These are phyloP conservation scores for Phacellophora camtschatica DNA, from an alignment of 30 jellyfish, hydroid and myxozoan species.

Conservation along the genomic window DNA sequence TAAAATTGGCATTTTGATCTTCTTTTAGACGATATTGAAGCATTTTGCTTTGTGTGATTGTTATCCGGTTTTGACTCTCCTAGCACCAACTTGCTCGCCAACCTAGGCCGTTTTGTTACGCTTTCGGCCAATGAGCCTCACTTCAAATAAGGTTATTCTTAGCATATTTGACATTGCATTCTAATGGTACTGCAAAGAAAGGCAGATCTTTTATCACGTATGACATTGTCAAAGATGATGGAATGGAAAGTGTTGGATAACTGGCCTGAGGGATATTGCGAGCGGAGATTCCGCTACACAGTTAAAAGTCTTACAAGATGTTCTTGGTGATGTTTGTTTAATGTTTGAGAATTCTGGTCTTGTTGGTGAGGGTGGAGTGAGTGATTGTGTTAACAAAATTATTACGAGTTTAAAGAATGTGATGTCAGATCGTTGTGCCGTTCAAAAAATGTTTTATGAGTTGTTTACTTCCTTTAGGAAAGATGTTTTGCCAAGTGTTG, in stretches of 20 bases:
- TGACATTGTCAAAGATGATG: conserved; percentile 34
- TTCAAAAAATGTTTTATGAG: conserved; percentile 31
- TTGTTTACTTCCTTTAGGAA: background rate
- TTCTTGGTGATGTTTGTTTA: background rate
- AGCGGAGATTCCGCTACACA: conserved; percentile 41
- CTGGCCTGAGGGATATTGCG: conserved; percentile 18
- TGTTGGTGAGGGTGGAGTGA: background rate
- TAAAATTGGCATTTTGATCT: background rate
- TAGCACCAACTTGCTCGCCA: background rate
- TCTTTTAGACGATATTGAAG: background rate
- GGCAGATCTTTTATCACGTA: conserved; percentile 13
- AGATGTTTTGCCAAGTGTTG: conserved; percentile 18
- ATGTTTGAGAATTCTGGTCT: background rate
- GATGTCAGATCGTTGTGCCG: conserved; percentile 2
- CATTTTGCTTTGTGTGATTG: background rate
- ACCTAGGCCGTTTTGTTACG: background rate
- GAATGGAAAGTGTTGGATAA: conserved; percentile 16
- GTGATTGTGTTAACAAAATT: background rate
- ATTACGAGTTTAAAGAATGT: background rate
- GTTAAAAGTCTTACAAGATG: conserved; percentile 4
- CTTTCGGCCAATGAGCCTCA: background rate
- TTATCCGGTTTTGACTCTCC: background rate
- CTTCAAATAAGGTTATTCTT: background rate
- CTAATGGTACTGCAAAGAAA: conserved; percentile 49
- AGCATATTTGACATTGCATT: background rate